Base-by-base conservation (phyloP, 2,797 vertebrate species). In the Ibycter americanus region DNA sequence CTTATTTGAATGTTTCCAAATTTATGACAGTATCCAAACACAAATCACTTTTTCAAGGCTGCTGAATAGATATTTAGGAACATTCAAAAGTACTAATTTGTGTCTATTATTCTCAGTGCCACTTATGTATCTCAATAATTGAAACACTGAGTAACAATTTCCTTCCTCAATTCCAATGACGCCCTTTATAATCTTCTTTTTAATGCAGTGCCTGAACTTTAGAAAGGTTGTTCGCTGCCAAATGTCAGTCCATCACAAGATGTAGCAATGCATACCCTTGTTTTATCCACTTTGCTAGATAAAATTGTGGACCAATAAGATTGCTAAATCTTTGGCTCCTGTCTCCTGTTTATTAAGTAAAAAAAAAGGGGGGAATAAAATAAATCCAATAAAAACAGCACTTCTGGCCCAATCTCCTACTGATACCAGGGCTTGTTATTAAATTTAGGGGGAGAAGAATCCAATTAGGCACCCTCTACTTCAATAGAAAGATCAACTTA, bases 181-280 rank as follows among this genome's bases (percentile, higher is more conserved):
- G 95, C 85, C 96, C 96, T 98, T 98, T 98, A 97, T 98, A 98
- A 97, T 97, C 90, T 93, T 97, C 93, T 95, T 97, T 98, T 96
- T 97, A 98, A 98, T 97, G 91, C 91, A 96, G 93, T 98, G 93
- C 44, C 92, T 98, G 98, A 98, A 98, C 97, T 98, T 98, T 98
- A 96, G 91, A 98, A 98, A 98, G 95, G 94, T 97, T 98, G 87
- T 95, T 98, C 44, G 14, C 87, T 98, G 97, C 87, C 97, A 98
- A 98, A 97, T 98, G 96, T 97, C 96, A 97, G 90, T 96, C 95
- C 80, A 71, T 90, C 95, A 83, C 77, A 96, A 97, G 94, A 91
- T 72, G 80, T 19, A 91, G 66, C 70, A 96, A 82, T 94, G 85
- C 83, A 97, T 98, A 97, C 49, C 34, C 65, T 94, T 93, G 55